These are phyloP conservation scores for Andricus curvator DNA, from an alignment of 2,888 invertebrate species.

Conservation along the genomic window DNA sequence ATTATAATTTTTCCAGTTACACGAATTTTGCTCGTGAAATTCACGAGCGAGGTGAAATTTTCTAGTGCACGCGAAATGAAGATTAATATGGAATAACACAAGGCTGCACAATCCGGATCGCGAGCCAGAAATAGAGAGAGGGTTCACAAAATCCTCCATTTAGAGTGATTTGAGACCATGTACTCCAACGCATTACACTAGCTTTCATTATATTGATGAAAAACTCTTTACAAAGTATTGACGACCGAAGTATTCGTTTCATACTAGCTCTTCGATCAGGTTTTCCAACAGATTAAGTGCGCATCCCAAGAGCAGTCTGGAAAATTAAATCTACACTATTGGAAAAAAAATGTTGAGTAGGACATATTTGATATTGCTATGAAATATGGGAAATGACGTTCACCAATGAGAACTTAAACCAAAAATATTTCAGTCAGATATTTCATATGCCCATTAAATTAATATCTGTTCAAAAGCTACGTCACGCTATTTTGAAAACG, in stretches of 20 bases:
- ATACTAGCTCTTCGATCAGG: slow-evolving; percentile 7
- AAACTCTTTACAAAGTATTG: background rate
- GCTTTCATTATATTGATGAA: slow-evolving; percentile 7
- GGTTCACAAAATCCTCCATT: background rate
- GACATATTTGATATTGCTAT: no score
- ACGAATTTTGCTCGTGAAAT: background rate
- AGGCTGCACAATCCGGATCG: background rate
- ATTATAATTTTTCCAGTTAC: background rate
- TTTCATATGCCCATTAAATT: no score
- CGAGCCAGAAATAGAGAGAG: background rate
- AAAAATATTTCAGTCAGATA: no score
- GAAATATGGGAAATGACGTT: no score
- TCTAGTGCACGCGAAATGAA: background rate
- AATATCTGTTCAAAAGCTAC: no score
- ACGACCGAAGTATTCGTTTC: background rate
- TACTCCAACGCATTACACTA: background rate
- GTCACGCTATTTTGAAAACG: no score
- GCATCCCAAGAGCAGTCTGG: background rate
- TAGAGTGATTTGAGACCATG: background rate
- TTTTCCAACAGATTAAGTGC: background rate
- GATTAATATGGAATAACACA: background rate
- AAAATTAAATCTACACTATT: no score
- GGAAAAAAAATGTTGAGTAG: no score
- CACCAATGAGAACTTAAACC: no score
- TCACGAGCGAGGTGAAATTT: background rate